Evolutionary conservation across 2,888 invertebrate species (phyloP).

Genomic region (Aproaerema taeniolella): DNA sequence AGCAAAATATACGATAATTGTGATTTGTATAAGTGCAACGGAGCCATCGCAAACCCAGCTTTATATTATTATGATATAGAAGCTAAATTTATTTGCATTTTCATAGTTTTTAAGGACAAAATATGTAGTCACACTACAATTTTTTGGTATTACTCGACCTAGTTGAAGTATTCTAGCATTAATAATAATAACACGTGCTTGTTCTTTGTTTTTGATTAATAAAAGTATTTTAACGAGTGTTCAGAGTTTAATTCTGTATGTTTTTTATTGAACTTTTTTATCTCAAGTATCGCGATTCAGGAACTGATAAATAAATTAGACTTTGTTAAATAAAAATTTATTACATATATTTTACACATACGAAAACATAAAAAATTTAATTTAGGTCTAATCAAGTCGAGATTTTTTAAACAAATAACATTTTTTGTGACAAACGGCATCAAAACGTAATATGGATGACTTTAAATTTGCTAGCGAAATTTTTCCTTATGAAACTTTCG

Average conservation of each 20-base stretch:
- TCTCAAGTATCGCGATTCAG: too few species aligned
- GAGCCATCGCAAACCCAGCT: slow-evolving; percentile 8
- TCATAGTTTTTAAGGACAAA: slow-evolving; percentile 30
- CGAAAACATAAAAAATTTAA: slow-evolving; percentile 11
- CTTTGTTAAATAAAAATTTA: slow-evolving; percentile 5
- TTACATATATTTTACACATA: slow-evolving; percentile 13
- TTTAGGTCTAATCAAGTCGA: too few species aligned
- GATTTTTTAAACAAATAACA: too few species aligned
- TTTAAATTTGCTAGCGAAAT: too few species aligned
- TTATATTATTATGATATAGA: slow-evolving; percentile 1
- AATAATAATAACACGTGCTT: slow-evolving; percentile 38
- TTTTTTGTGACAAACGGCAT: too few species aligned
- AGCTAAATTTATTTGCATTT: slow-evolving; percentile 9
- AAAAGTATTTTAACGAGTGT: slow-evolving; percentile 26
- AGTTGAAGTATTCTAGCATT: slow-evolving; percentile 26
- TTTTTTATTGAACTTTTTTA: not conserved
- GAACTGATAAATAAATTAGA: slow-evolving; percentile 2
- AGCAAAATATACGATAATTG: slow-evolving; percentile 8
- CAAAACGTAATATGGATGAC: too few species aligned
- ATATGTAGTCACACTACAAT: slow-evolving; percentile 30
- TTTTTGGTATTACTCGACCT: slow-evolving; percentile 30
- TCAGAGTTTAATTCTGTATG: not conserved
- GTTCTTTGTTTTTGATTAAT: slow-evolving; percentile 40
- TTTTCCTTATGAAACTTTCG: too few species aligned
- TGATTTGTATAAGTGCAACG: slow-evolving; percentile 9